Evolutionary conservation across 2,797 vertebrate species (phyloP).

Genomic region (Gallirallus australis): DNA sequence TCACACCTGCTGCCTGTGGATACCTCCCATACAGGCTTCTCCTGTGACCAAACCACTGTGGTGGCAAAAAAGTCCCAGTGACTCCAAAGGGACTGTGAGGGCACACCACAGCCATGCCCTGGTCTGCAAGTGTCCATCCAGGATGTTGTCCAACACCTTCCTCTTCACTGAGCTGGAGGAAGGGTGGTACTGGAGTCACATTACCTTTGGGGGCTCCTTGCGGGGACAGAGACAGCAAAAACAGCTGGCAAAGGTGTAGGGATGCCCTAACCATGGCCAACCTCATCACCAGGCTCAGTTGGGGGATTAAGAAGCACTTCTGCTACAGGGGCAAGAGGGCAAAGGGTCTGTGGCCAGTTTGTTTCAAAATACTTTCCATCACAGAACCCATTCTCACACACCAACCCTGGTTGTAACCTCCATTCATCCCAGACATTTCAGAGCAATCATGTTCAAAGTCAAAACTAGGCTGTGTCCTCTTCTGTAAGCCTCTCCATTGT

Average conservation of each 20-base stretch:
- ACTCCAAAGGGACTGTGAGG: not conserved
- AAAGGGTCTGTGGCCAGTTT: not conserved
- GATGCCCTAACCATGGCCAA: not conserved
- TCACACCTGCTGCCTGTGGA: not conserved
- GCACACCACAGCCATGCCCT: not conserved
- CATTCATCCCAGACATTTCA: not conserved
- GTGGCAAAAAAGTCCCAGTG: not conserved
- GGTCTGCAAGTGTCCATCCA: accelerated
- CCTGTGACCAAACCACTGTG: not conserved
- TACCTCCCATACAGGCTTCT: not conserved
- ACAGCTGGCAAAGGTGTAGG: accelerated
- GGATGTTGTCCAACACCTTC: not conserved
- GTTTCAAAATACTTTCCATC: not conserved
- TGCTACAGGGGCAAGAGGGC: not conserved
- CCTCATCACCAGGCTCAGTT: not conserved
- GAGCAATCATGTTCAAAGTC: not conserved
- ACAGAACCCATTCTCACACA: not conserved
- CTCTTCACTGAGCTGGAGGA: not conserved
- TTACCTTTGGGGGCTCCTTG: not conserved
- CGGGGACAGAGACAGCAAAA: accelerated
- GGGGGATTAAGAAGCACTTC: not conserved
- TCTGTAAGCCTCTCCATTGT: not conserved
- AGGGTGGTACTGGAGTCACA: not conserved
- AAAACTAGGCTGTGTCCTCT: not conserved
- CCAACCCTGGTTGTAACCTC: not conserved